Evolutionary conservation across 2,888 invertebrate genomes (phyloP).

Genomic region (Gasteruption jaculator): DNA sequence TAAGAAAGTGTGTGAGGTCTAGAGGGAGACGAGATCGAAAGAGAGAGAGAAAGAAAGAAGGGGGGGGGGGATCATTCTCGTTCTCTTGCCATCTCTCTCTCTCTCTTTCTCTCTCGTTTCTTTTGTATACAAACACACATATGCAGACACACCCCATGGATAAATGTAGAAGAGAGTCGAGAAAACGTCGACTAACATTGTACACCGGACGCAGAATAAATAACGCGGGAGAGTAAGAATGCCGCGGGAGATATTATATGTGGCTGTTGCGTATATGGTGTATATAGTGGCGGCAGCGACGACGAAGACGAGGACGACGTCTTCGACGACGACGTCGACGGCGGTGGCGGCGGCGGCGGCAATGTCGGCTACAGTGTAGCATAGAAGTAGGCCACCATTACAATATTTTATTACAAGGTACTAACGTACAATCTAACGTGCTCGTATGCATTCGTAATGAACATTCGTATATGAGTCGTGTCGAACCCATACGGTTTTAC

Average conservation of each 20-base stretch:
- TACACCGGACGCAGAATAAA: constrained; percentile 40
- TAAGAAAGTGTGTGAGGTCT: no score
- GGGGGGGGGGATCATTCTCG: not conserved
- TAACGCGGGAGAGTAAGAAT: constrained; percentile 46
- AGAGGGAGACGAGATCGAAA: not conserved
- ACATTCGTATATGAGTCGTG: constrained; percentile 51
- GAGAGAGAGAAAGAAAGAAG: not conserved
- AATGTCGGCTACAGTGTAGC: constrained; percentile 22
- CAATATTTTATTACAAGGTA: constrained; percentile 46
- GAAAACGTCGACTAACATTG: constrained; percentile 34
- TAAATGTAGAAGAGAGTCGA: constrained; percentile 13
- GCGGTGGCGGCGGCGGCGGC: constrained; percentile 34
- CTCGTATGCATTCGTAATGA: constrained; percentile 51
- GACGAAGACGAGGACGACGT: no score
- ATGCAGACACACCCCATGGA: constrained; percentile 20
- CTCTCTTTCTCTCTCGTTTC: not conserved
- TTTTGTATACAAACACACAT: not conserved
- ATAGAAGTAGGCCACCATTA: constrained; percentile 44
- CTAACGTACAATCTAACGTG: constrained; percentile 51
- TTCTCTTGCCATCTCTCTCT: not conserved
- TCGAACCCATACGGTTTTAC: constrained; percentile 35
- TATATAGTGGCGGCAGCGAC: no score
- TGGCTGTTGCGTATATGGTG: no score
- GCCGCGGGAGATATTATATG: constrained; percentile 49
- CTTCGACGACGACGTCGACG: no score